These are phyloP conservation scores for Synergus gifuensis DNA, from an alignment of 2,888 invertebrate genomes.

Conservation along the genomic window DNA sequence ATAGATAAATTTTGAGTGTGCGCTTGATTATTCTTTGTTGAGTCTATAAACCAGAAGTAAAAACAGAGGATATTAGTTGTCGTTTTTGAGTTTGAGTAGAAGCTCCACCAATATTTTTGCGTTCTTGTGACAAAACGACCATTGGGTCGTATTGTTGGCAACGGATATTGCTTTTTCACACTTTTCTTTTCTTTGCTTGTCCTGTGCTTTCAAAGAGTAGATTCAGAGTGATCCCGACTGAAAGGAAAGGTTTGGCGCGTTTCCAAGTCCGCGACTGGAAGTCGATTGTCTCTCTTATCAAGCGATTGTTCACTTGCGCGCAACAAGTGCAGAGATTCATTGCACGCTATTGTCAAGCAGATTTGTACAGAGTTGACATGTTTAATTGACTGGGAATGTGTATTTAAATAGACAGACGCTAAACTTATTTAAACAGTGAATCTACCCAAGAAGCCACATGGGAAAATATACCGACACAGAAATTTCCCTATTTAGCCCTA, in stretches of 20 bases:
- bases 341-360: not conserved
- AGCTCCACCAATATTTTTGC: not conserved
- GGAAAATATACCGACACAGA: too few species aligned
- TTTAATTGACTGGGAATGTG: conserved; percentile 6
- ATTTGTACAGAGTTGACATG: not conserved
- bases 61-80: not conserved
- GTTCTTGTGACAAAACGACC: not conserved
- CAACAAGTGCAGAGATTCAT: conserved; percentile 32
- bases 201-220: conserved; percentile 5
- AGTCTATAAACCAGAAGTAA: not conserved
- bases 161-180: not conserved
- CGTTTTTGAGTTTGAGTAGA: not conserved
- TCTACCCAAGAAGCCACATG: not conserved
- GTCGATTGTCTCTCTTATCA: conserved; percentile 45
- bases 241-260: conserved; percentile 47
- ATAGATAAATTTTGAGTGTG: too few species aligned
- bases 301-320: conserved; percentile 46
- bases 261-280: conserved; percentile 47
- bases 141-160: not conserved
- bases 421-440: not conserved
- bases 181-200: conserved; percentile 2
- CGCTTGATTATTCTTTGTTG: not conserved
- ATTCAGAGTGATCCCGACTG: not conserved
- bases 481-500: too few species aligned
- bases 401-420: not conserved